These are phyloP conservation scores for Zenarchopterus dispar DNA, from an alignment of 2,797 vertebrate species.

Conservation along the genomic window DNA sequence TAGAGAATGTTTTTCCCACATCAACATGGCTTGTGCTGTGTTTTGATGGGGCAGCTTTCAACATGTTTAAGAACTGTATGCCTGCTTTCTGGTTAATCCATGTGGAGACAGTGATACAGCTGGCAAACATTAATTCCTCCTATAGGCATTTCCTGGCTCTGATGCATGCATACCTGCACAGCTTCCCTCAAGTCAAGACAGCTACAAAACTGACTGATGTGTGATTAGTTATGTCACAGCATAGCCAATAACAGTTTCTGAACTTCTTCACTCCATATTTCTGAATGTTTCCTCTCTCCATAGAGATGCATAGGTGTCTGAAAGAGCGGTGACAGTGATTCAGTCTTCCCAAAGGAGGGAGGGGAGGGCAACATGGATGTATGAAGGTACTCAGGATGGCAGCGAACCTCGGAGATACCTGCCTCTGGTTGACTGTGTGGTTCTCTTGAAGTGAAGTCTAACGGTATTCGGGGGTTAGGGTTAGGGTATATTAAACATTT, in stretches of 20 bases:
- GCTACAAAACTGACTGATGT: conserved; percentile 16
- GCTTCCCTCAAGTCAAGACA: conserved; percentile 28
- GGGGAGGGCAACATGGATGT: conserved; percentile 35
- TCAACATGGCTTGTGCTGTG: no score
- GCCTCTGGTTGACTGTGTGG: conserved; percentile 24
- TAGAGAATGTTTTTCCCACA: no score
- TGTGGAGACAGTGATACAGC: conserved; percentile 54
- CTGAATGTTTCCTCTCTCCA: background rate
- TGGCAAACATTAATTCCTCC: conserved; percentile 57
- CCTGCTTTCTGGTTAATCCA: background rate
- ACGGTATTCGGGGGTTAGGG: conserved; percentile 4
- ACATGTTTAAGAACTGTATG: no score
- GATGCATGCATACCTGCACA: conserved; percentile 45
- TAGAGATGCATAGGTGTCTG: conserved; percentile 15
- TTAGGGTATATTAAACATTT: background rate
- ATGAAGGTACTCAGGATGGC: conserved; percentile 23
- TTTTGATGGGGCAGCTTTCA: no score
- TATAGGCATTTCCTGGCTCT: conserved; percentile 73
- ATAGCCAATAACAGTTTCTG: background rate
- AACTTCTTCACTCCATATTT: conserved; percentile 26
- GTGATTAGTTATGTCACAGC: conserved; percentile 20
- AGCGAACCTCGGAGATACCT: conserved; percentile 42
- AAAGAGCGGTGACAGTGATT: conserved; percentile 16
- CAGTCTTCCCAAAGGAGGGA: conserved; percentile 8
- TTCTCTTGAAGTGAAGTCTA: conserved; percentile 27